Base-by-base conservation (phyloP, 2,797 vertebrate genomes). In the Argya squamiceps region DNA sequence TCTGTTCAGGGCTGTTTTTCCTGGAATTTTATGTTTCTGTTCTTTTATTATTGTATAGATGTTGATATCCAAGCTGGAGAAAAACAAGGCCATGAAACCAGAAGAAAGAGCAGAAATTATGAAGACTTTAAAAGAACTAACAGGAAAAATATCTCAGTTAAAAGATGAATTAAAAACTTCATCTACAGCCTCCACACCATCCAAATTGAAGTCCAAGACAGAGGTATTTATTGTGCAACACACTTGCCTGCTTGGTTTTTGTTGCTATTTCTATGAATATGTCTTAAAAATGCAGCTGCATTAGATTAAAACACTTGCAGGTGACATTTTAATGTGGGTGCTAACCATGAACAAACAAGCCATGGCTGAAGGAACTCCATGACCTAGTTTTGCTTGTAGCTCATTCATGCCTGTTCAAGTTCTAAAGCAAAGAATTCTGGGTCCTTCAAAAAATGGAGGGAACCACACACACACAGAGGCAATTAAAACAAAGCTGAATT, bases 51-150 rank as follows among this genome's bases (percentile, higher is more conserved):
- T 92, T 91, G 43, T 47, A 9, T 92, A 99, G 99, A 99, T 98
- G 91, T 96, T 99, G 96, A 99, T 99, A 97, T 99, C 99, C 93
- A 99, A 99, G 55, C 97, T 99, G 95, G 99, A 99, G 97, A 99
- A 99, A 96, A 99, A 99, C 96, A 98, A 99, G 96, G 96, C 97
- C 39, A 99, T 99, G 99, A 99, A 99, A 96, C 98, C 99, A 19
- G 99, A 99, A 95, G 99, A 99, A 90, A 98, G 99, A 84, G 99
- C 99, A 94, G 99, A 99, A 97, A 98, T 99, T 93, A 99, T 99
- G 99, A 99, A 99, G 98, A 99, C 99, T 7, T 98, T 99, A 50
- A 99, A 99, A 97, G 99, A 99, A 79, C 98, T 99, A 90, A 98
- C 98, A 11, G 99, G 99, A 96, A 99, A 99, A 98, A 99, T 99